Evolutionary conservation across 2,797 vertebrate species (phyloP), one percentile per base, ranked within the genome.

Genomic region (Gambelia wislizenii): DNA sequence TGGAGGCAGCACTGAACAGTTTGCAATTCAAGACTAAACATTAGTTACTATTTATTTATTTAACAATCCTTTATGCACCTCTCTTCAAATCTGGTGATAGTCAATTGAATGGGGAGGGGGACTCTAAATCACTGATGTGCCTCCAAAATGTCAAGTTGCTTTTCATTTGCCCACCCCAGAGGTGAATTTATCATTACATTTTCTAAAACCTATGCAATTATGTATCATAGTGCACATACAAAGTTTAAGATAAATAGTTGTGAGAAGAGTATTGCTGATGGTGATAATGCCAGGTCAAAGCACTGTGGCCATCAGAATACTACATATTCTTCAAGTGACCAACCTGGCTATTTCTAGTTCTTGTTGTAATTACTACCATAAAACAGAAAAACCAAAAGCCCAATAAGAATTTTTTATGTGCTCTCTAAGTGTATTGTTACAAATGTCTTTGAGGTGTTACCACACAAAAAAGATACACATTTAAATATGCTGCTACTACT

Each of bases 401-500:
- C 61, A 86, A 79, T 42, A 93, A 91, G 44, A 49, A 86, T 88
- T 36, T 0, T 18, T 49, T 12, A n/a, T 18, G 83, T 56, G 80
- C 67, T 54, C 82, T 72, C 86, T 0, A 0, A 92, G 87, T 0
- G 84, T 54, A 83, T 0, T 70, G 59, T 91, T 89, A 91, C 92
- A 64, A 84, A 13, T 3, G 79, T 83, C 92, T 92, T 33, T 85
- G 89, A 88, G 22, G 75, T 47, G 16, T 83, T 49, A 83, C 70
- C 78, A 84, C 27, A 42, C 85, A 87, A 49, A 89, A 84, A 30
- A 59, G 4, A 79, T 39, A 92, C 20, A 87, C 9, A 84, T 82
- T 27, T 33, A 42, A 81, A 54, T 25, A 0, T 36, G 67, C 72
- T 78, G 7, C 1, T 36, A 56, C 96, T 97, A 99, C 96, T 99